Conservation (phyloP, 2,113 vertebrate species). For the Erythrolamprus reginae region DNA sequence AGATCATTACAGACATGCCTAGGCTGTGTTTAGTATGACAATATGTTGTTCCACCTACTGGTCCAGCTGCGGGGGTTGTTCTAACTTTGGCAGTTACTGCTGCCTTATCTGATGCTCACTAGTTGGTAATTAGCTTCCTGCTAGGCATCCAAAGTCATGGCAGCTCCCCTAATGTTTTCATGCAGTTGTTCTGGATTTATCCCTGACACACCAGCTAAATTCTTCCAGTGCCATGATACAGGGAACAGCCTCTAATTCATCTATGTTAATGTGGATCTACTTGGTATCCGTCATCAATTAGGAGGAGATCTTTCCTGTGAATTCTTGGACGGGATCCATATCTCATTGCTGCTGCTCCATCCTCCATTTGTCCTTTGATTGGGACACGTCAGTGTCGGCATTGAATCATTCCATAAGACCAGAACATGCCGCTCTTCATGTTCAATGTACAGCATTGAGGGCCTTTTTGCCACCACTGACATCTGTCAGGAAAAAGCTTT, state of each 20-base stretch:
- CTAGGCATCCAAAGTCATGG: background rate
- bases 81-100: background rate
- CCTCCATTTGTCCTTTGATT: background rate
- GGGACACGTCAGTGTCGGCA: background rate
- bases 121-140: background rate
- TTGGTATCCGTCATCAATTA: rapidly evolving
- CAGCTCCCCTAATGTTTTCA: background rate
- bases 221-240: background rate
- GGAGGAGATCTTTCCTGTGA: background rate
- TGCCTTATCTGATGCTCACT: background rate
- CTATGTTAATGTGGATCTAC: background rate
- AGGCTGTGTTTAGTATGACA: background rate
- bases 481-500: background rate
- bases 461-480: background rate
- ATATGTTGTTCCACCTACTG: background rate
- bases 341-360: background rate
- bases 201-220: background rate
- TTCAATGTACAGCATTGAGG: background rate
- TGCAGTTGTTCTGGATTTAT: background rate
- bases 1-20: background rate
- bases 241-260: background rate
- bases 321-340: background rate
- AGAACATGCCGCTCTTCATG: background rate
- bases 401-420: background rate
- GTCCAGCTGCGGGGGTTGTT: no score